Base-by-base conservation (phyloP, 2,797 vertebrate species). In the Diglossa cyanea region DNA sequence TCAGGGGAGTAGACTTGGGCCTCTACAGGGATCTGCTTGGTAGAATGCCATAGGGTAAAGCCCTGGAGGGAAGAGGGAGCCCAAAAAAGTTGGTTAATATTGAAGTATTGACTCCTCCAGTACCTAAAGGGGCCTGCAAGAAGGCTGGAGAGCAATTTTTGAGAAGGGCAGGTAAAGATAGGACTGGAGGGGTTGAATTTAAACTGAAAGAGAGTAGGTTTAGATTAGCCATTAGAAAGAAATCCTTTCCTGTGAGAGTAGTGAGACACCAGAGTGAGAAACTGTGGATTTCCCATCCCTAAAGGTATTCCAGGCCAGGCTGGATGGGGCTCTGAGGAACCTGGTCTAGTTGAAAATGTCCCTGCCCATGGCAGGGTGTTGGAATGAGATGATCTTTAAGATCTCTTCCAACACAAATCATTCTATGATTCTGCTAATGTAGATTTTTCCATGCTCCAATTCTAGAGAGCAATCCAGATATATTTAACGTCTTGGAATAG, bases 401-500 rank as follows among this genome's bases (percentile, higher is more conserved):
- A 57, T 39, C 5, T 17, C 14, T 45, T 63, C 25, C 24, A 58
- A 45, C n/a, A 7, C 4, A 51, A 71, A 71, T 8, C 13, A 31
- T 70, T 39, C 7, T 39, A 6, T 40, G 6, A 35, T 40, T 77
- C 25, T 65, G 26, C 42, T 57, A 65, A 51, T 42, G 26, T 33
- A 53, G 9, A 4, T 47, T 91, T 91, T 93, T 50, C 21, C 42
- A 71, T 30, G 37, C 35, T 85, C 26, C 39, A 23, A 5, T 60
- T 47, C 15, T 40, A 79, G 23, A 77, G 26, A 91, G 45, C 6
- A 74, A 91, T 63, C 17, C 40, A 82, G 57, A 61, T 21, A 18
- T n/a, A 87, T 80, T 87, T 86, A 91, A 89, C 67, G 74, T 66
- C 45, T 79, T 80, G 44, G 17, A 72, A 94, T 6, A 82, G 8